Evolutionary conservation across 2,113 vertebrate species (phyloP).

Genomic region (Sinosuthora webbiana): DNA sequence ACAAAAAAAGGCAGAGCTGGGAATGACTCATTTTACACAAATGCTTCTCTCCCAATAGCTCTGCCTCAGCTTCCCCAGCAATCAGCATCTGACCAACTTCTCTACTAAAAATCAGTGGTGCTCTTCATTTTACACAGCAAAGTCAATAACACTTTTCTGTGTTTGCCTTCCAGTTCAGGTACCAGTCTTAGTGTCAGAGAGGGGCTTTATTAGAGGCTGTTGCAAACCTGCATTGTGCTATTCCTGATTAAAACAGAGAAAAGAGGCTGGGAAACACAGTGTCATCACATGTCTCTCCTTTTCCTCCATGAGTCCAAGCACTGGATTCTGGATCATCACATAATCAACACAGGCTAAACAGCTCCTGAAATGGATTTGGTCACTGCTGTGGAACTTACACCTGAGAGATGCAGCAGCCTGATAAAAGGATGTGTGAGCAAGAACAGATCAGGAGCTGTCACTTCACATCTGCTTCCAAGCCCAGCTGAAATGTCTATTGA

Average conservation of each 20-base stretch:
- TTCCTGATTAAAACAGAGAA: not conserved
- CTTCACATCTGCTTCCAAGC: not conserved
- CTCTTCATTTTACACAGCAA: not conserved
- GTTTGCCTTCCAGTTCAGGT: not conserved
- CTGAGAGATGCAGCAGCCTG: not conserved
- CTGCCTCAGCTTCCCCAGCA: not conserved
- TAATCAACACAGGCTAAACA: not conserved
- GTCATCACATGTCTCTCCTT: not conserved
- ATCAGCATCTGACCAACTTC: not conserved
- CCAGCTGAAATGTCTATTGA: not conserved
- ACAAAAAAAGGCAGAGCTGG: slow-evolving; percentile 33
- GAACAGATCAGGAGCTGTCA: not conserved
- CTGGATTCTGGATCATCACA: not conserved
- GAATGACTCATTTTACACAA: slow-evolving; percentile 23
- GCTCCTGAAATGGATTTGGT: not conserved
- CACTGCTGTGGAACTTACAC: not conserved
- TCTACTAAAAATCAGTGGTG: not conserved
- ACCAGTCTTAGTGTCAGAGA: not conserved
- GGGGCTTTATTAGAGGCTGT: not conserved
- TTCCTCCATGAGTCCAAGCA: not conserved
- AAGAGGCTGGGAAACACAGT: not conserved
- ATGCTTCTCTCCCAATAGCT: not conserved
- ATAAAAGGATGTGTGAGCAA: not conserved
- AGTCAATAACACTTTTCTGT: not conserved
- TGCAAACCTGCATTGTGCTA: not conserved